phyloP scores from a whole-genome alignment of 2,888 invertebrate genomes.

The Amiota mariae region DNA sequence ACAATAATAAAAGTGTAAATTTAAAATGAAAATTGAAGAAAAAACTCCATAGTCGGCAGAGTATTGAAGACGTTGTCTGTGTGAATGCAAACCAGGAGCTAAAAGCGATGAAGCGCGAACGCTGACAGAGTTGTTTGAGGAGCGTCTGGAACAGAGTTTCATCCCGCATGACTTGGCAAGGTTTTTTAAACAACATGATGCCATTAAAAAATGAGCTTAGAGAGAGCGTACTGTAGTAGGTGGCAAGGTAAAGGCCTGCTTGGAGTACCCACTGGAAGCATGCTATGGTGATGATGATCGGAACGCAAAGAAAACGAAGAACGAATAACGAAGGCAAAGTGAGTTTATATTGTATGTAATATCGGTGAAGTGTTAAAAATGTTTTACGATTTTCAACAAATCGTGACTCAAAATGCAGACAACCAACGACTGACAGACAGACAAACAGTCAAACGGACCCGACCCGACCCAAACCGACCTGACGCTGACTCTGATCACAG shows the following conservation, averaged over 20 bases:
- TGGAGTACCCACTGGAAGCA: not conserved
- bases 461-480: no score
- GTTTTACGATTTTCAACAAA: constrained; percentile 69
- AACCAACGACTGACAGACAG: constrained; percentile 27
- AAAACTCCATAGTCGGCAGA: not conserved
- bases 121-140: not conserved
- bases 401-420: constrained; percentile 55
- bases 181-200: constrained; percentile 16
- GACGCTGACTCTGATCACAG: not conserved
- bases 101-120: constrained; percentile 3
- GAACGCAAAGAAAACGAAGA: not conserved
- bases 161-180: constrained; percentile 24
- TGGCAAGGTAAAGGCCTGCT: constrained; percentile 9
- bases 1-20: constrained; percentile 30
- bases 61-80: not conserved
- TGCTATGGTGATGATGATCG: not conserved
- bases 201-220: constrained; percentile 23
- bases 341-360: not conserved
- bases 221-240: constrained; percentile 2
- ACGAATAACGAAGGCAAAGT: constrained; percentile 7
- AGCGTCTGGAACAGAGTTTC: not conserved
- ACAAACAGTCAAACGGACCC: constrained; percentile 41
- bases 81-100: constrained; percentile 6
- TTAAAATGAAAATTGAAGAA: constrained; percentile 31
- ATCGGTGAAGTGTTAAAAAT: constrained; percentile 65